A percentile compares a stretch with the other conserved stretches of the same genome.
Evolutionary conservation across 2,797 vertebrate species (phyloP).

Genomic region (Rachycentron canadum): DNA sequence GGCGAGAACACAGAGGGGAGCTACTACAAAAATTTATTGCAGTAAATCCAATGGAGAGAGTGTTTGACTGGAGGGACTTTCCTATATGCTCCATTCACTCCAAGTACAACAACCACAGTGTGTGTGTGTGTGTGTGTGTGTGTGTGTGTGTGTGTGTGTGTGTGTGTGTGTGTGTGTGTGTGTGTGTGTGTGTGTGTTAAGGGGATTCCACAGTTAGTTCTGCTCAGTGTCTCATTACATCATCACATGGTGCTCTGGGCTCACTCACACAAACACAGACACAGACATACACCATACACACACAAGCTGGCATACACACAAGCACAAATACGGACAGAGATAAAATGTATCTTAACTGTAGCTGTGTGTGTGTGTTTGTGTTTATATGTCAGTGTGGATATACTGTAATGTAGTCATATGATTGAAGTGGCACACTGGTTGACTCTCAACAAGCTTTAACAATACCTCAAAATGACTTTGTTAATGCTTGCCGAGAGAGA

Average conservation of each 20-base stretch:
- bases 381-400: constrained; percentile 17
- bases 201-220: constrained; percentile 61
- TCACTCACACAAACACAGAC: constrained; percentile 31
- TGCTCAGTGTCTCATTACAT: constrained; percentile 65
- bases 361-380: constrained; percentile 7
- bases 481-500: constrained; percentile 20
- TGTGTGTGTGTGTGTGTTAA: constrained; percentile 14
- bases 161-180: constrained; percentile 1
- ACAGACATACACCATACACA: not conserved
- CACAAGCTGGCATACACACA: not conserved
- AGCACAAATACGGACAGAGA: constrained; percentile 1
- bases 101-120: constrained; percentile 31
- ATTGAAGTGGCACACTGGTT: constrained; percentile 45
- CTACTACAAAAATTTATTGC: constrained; percentile 50
- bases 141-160: constrained; percentile 14
- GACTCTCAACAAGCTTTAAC: constrained; percentile 50
- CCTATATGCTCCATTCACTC: constrained; percentile 56
- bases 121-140: constrained; percentile 13
- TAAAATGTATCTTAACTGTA: constrained; percentile 30
- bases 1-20: constrained; percentile 41
- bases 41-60: constrained; percentile 54
- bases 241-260: constrained; percentile 59
- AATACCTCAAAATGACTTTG: constrained; percentile 26
- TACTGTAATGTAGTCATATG: constrained; percentile 50
- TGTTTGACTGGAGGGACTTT: constrained; percentile 56